Base-by-base conservation (phyloP, 2,113 vertebrate species). In the Dolichallabes microphthalmus region DNA sequence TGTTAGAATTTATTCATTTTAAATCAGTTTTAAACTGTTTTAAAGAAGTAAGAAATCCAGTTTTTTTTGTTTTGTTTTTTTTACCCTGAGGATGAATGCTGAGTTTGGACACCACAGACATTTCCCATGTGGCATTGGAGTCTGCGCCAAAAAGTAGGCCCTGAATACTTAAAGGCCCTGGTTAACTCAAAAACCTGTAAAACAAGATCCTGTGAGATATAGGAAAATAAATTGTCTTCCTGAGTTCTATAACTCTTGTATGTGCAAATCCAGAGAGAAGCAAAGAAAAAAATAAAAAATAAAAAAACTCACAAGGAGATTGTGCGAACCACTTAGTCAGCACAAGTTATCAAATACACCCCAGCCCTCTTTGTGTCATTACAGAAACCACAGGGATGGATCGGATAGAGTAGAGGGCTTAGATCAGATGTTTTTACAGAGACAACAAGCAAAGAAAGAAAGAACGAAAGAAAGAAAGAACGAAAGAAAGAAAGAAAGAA, bases 241-340 rank as follows among this genome's bases (percentile, higher is more conserved):
- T 53, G 61, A n/a, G 61, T n/a, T 73, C n/a, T 77, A 60, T 45
- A 78, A 4, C 64, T 64, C 57, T 80, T 57, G 74, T 63, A 19
- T 68, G 32, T 66, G 35, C 30, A 32, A 39, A 32, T 35, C 55
- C 74, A 30, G 19, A 63, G 79, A 74, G 45, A 52, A n/a, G 64
- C 55, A 84, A 83, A 80, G 66, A 86, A 73, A 64, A 87, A 83
- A 83, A 83, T 80, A 76, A 78, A 82, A 81, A 35, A n/a, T n/a
- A n/a, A 76, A 32, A 7, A 39, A 4, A 3, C 69, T 74, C 35
- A 19, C 73, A 53, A 27, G 14, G 77, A 53, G 71, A 64, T 52
- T 50, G 75, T 83, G 63, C 53, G 35, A 84, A 86, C 22, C 82
- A 87, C 88, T 80, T 88, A 85, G 81, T 89, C 87, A 88, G 88